Evolutionary conservation across 2,797 vertebrate genomes (phyloP).

Genomic region (Clarias pachynema): DNA sequence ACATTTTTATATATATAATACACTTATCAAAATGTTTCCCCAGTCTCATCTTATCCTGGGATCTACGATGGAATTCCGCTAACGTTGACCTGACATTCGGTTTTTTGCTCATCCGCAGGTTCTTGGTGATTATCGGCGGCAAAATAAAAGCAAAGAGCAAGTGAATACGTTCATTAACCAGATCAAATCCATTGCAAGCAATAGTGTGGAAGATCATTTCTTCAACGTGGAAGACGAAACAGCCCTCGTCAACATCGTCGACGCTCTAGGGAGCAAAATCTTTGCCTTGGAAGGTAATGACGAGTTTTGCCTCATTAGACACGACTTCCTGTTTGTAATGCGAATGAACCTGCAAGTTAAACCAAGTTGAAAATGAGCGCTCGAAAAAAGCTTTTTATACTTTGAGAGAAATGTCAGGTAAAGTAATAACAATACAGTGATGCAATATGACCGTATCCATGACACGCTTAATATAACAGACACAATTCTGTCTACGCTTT

Average conservation of each 20-base stretch:
- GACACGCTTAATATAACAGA: background rate
- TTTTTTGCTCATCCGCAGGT: conserved; percentile 75
- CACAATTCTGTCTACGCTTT: background rate
- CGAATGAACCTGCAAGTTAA: background rate
- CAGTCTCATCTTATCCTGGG: background rate
- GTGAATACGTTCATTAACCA: conserved; percentile 86
- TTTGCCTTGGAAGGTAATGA: conserved; percentile 94
- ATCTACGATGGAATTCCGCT: background rate
- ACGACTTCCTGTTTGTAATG: background rate
- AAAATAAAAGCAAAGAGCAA: conserved; percentile 82
- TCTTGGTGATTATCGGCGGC: conserved; percentile 91
- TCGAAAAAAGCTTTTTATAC: background rate
- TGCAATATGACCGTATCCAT: too few species aligned
- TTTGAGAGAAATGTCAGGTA: background rate
- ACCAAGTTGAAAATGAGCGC: background rate
- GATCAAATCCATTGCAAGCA: conserved; percentile 89
- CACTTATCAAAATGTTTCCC: too few species aligned
- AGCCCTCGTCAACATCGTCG: conserved; percentile 87
- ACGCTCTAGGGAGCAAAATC: conserved; percentile 89
- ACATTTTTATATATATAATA: background rate
- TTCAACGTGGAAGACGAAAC: conserved; percentile 95
- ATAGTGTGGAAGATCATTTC: conserved; percentile 88
- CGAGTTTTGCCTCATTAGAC: background rate
- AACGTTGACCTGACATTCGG: background rate
- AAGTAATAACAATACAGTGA: background rate